phyloP scores from a whole-genome alignment of 1,140 invertebrate species.

The Reticulitermes speratus region DNA sequence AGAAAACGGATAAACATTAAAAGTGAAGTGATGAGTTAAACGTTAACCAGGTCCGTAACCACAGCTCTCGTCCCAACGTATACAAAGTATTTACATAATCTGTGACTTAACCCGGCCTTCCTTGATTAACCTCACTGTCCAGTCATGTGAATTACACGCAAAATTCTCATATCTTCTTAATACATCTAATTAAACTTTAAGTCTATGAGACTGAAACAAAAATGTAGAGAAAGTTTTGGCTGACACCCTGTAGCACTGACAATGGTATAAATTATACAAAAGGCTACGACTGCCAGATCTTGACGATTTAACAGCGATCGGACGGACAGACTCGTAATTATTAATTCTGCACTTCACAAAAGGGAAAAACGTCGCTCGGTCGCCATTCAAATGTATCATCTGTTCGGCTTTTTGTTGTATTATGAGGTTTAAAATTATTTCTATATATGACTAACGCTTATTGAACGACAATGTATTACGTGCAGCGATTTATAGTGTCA shows the following conservation, averaged over 20 bases:
- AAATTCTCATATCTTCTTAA: background rate
- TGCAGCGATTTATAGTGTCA: too few species aligned
- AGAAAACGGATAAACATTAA: too few species aligned
- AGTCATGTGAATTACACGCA: background rate
- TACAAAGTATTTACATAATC: too few species aligned
- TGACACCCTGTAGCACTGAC: background rate
- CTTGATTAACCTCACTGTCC: background rate
- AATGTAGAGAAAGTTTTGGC: background rate
- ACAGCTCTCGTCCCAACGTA: too few species aligned
- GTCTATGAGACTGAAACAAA: background rate
- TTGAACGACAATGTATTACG: too few species aligned
- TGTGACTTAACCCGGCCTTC: background rate
- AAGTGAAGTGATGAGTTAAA: too few species aligned
- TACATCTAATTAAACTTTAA: background rate
- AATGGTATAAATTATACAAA: background rate
- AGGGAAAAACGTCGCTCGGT: background rate
- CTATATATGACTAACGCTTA: too few species aligned
- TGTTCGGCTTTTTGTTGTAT: background rate
- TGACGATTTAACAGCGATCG: conserved; percentile 1
- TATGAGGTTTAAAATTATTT: too few species aligned
- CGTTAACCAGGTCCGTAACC: too few species aligned
- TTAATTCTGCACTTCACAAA: background rate
- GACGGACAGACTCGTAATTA: background rate
- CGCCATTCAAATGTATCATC: background rate
- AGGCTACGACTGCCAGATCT: background rate